Percentiles rank a stretch among this genome's conserved stretches.
Conservation (phyloP, 1,140 invertebrate genomes). For the Metopolophium dirhodum region DNA sequence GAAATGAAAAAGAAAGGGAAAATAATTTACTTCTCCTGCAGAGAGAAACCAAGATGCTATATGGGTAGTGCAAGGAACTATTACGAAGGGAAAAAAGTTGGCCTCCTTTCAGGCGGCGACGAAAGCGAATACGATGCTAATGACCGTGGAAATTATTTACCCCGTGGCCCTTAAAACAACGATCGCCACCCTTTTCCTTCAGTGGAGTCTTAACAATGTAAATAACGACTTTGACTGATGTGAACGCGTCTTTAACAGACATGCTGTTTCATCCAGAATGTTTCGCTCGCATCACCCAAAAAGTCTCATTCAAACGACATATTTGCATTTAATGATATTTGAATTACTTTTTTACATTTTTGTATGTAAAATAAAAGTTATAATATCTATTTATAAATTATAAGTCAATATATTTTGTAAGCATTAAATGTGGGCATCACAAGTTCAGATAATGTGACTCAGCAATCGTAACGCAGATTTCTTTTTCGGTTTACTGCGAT, state of each 20-base stretch:
- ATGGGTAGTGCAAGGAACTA: neutral
- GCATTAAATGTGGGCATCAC: neutral
- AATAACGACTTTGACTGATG: slow-evolving; percentile 33
- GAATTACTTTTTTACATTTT: neutral
- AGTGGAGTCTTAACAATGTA: neutral
- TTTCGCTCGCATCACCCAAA: neutral
- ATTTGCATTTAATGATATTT: neutral
- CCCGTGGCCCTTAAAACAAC: neutral
- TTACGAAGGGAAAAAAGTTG: neutral
- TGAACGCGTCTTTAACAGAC: neutral
- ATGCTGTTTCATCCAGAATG: neutral
- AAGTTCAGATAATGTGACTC: neutral
- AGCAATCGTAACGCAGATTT: neutral
- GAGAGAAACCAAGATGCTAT: neutral
- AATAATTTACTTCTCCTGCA: neutral
- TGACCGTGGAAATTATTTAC: slow-evolving; percentile 10
- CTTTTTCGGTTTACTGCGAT: neutral
- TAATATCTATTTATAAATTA: neutral
- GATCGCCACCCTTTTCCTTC: slow-evolving; percentile 13
- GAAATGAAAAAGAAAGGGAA: neutral
- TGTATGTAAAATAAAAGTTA: neutral
- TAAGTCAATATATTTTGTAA: neutral
- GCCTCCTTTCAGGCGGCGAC: neutral
- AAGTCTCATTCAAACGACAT: neutral
- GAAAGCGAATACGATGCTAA: neutral